Evolutionary conservation across 2,888 invertebrate species (phyloP).

Genomic region (Lomographa bimaculata): DNA sequence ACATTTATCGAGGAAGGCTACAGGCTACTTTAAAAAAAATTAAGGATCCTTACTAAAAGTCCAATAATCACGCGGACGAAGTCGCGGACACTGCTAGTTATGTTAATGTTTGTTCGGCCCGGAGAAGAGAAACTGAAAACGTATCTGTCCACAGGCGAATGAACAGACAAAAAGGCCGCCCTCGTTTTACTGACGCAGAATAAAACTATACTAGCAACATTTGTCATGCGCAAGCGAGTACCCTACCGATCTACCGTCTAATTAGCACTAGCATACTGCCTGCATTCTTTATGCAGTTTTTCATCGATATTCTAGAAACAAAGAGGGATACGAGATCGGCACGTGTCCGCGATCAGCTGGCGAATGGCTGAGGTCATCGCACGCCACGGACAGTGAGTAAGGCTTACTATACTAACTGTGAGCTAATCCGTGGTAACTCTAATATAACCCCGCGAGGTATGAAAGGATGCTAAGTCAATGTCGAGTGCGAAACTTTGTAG

Average conservation of each 20-base stretch:
- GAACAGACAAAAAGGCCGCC: no score
- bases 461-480: constrained; percentile 36
- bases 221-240: constrained; percentile 14
- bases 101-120: no score
- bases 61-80: no score
- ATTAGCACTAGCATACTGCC: constrained; percentile 17
- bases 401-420: not conserved
- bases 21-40: no score
- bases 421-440: not conserved
- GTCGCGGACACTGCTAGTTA: no score
- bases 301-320: constrained; percentile 26
- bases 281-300: constrained; percentile 17
- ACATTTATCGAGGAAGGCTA: no score
- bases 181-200: not conserved
- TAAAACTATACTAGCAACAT: constrained; percentile 9
- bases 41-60: no score
- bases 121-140: no score
- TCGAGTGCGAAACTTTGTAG: constrained; percentile 27
- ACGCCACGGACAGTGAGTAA: constrained; percentile 40
- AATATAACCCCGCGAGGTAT: not conserved
- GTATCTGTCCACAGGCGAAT: no score
- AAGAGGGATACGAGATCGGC: constrained; percentile 43
- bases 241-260: constrained; percentile 18
- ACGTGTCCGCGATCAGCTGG: constrained; percentile 61
- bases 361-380: constrained; percentile 51